Base-by-base conservation (phyloP, 2,113 vertebrate genomes). In the Rhabdomys dilectus region DNA sequence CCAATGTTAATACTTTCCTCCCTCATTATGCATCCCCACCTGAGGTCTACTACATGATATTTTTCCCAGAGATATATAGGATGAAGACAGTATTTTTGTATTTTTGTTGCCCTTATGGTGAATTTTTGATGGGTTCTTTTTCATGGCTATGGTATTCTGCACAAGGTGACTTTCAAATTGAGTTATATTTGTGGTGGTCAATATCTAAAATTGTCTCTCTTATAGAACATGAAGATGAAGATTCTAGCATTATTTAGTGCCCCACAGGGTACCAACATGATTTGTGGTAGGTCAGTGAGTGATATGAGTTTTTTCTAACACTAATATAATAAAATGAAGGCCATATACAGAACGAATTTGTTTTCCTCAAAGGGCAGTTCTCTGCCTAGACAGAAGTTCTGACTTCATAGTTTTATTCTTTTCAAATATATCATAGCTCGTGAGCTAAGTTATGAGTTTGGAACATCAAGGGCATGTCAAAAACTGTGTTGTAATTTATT, bases 261-360 rank as follows among this genome's bases (percentile, higher is more conserved):
- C 24, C 42, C 2, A 1, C 48, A 42, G 45, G 45, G 53, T 86
- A 58, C 60, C 85, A 95, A 34, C 96, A 92, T 93, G 58, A 90
- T 93, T 91, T 93, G 51, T 36, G 95, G 0, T 76, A 76, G 88
- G 42, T 92, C 93, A 96, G 0, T 80, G 75, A 88, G 6, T 42
- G 91, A 94, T 82, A 17, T 93, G 64, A 89, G 9, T 51, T 97
- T 88, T 96, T 34, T 91, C 2, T 42, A 70, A 29, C 22, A 3
- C 36, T 93, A 96, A 89, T 91, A 91, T 89, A 62, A 88, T 82
- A 94, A 94, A 94, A 26, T 60, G n/a, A 81, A 95, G 39, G 39
- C 82, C 66, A 56, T 72, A 36, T 64, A 48, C 60, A 89, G 42
- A 81, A 34, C 91, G 4, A 66, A 15, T 22, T 42, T 9, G 88